A percentile compares a stretch with the other conserved stretches of the same genome.
Conservation (phyloP, 2,797 vertebrate species). For the Silurus aristotelis region DNA sequence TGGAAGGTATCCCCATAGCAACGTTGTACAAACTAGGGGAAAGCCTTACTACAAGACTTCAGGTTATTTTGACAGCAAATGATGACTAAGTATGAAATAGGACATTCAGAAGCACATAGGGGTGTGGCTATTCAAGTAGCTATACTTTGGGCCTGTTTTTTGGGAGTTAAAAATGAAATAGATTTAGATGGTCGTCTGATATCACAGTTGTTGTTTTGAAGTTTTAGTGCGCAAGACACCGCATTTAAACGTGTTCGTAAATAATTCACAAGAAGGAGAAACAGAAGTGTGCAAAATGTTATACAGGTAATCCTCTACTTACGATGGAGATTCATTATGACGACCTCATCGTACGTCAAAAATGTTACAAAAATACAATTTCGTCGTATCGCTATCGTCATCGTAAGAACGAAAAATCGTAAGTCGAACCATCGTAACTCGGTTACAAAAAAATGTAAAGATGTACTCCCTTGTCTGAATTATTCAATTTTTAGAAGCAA, state of each 20-base stretch:
- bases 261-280: neutral
- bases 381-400: no score
- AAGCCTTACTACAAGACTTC: neutral
- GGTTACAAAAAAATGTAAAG: neutral
- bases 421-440: neutral
- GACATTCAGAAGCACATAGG: neutral
- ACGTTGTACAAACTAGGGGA: neutral
- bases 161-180: neutral
- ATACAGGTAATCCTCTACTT: no score
- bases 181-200: neutral
- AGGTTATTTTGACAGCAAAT: neutral
- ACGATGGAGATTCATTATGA: no score
- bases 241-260: neutral
- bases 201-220: neutral
- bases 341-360: no score
- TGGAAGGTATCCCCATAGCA: neutral
- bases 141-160: neutral
- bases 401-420: no score
- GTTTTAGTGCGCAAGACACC: neutral
- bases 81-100: neutral
- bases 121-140: neutral
- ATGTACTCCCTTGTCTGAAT: neutral
- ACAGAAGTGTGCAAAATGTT: neutral
- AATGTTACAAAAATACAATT: no score
- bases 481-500: no score